Conservation (phyloP, 1,140 invertebrate genomes). For the Helicoverpa armigera region DNA sequence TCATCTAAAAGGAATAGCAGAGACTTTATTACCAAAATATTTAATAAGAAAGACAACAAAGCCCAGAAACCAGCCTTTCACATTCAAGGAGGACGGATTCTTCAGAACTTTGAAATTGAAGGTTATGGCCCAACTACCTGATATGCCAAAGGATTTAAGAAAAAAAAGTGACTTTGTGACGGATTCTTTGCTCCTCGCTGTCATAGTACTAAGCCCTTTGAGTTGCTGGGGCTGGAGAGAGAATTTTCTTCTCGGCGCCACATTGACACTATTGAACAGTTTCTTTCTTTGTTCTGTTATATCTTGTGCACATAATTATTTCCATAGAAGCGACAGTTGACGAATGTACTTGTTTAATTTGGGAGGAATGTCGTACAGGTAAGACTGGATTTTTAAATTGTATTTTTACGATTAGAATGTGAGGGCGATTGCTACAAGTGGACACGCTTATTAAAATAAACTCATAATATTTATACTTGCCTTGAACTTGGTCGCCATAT, state of each 20-base stretch:
- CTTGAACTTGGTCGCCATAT: too few species aligned
- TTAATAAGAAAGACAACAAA: conserved; percentile 86
- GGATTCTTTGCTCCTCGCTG: conserved; percentile 85
- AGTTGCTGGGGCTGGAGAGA: conserved; percentile 84
- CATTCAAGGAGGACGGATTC: conserved; percentile 90
- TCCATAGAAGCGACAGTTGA: conserved; percentile 93
- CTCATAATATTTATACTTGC: too few species aligned
- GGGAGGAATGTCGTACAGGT: conserved; percentile 88
- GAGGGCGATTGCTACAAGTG: too few species aligned
- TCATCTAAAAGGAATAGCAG: conserved; percentile 88
- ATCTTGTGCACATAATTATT: conserved; percentile 92
- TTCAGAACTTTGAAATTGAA: conserved; percentile 89
- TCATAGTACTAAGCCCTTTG: conserved; percentile 85
- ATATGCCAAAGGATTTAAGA: conserved; percentile 69
- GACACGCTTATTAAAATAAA: too few species aligned
- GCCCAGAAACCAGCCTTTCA: conserved; percentile 89
- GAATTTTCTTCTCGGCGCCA: conserved; percentile 65
- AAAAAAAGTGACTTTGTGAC: conserved; percentile 85
- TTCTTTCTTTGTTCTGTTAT: conserved; percentile 87
- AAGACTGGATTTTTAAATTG: conserved; percentile 53
- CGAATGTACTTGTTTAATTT: conserved; percentile 94
- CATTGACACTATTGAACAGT: conserved; percentile 73
- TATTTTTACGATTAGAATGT: too few species aligned
- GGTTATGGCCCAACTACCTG: conserved; percentile 85
- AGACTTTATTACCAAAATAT: conserved; percentile 88